Conservation (phyloP, 2,113 vertebrate species). For the Hepsetus odoe region DNA sequence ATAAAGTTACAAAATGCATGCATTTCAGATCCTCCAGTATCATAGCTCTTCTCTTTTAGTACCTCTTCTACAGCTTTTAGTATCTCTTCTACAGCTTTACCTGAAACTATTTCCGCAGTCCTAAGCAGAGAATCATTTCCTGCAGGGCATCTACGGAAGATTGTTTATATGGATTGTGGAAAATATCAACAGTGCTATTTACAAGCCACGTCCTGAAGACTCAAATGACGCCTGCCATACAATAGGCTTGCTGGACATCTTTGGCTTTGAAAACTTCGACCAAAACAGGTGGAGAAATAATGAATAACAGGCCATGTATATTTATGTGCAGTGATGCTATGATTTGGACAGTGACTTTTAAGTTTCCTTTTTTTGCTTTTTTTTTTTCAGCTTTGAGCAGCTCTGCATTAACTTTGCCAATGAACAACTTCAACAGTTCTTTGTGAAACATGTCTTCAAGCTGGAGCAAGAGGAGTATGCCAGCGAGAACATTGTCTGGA, state of each 20-base stretch:
- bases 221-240: conserved; percentile 68
- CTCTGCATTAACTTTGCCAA: conserved; percentile 98
- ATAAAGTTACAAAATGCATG: no score
- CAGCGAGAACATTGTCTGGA: conserved; percentile 85
- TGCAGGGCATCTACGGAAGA: conserved; percentile 89
- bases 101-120: no score
- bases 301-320: background rate
- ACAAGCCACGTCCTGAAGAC: conserved; percentile 75
- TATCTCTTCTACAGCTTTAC: no score
- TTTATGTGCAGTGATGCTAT: background rate
- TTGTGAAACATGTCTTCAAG: conserved; percentile 89
- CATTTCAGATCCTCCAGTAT: no score
- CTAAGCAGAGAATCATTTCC: conserved; percentile 29
- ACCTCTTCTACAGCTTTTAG: no score
- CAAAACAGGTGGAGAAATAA: conserved; percentile 84
- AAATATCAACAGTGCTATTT: conserved; percentile 89
- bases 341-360: background rate
- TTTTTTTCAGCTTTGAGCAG: conserved; percentile 88
- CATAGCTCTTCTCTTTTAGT: no score
- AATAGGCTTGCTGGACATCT: conserved; percentile 94
- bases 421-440: conserved; percentile 98
- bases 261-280: conserved; percentile 97
- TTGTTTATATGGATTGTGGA: conserved; percentile 94
- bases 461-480: conserved; percentile 92
- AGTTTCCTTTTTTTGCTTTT: background rate